A percentile compares a stretch with the other conserved stretches of the same genome.
These are phyloP conservation scores for Tetranychus piercei DNA, from an alignment of 2,888 invertebrate genomes.

Conservation along the genomic window DNA sequence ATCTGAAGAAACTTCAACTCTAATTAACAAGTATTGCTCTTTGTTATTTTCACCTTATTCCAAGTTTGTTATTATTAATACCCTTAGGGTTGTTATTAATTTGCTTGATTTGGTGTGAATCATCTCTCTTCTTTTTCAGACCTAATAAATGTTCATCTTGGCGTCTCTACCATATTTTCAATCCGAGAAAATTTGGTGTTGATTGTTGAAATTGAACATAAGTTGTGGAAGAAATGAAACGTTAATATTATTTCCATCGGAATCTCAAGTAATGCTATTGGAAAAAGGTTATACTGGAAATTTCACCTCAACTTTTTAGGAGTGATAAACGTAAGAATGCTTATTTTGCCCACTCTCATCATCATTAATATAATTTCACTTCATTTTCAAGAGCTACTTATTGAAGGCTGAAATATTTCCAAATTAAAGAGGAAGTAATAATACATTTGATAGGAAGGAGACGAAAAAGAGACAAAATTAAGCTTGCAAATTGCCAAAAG, in stretches of 20 bases:
- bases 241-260: no score
- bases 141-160: neutral
- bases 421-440: neutral
- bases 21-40: neutral
- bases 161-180: neutral
- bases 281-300: neutral
- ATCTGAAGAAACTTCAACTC: neutral
- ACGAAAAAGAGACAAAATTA: neutral
- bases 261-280: no score
- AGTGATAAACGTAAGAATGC: neutral
- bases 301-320: neutral
- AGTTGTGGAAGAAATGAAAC: no score
- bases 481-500: neutral
- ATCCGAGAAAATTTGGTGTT: neutral
- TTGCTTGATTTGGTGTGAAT: neutral
- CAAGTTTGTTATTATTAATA: neutral
- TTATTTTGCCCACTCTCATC: neutral
- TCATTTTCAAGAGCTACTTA: neutral
- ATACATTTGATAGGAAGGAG: neutral
- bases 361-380: neutral
- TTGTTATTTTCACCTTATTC: neutral
- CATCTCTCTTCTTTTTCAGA: neutral
- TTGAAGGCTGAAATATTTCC: neutral
- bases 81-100: neutral
- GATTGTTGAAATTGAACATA: no score